Evolutionary conservation across 1,140 invertebrate genomes (phyloP), one percentile per base, ranked within the genome.

Genomic region (Trichonephila inaurata): DNA sequence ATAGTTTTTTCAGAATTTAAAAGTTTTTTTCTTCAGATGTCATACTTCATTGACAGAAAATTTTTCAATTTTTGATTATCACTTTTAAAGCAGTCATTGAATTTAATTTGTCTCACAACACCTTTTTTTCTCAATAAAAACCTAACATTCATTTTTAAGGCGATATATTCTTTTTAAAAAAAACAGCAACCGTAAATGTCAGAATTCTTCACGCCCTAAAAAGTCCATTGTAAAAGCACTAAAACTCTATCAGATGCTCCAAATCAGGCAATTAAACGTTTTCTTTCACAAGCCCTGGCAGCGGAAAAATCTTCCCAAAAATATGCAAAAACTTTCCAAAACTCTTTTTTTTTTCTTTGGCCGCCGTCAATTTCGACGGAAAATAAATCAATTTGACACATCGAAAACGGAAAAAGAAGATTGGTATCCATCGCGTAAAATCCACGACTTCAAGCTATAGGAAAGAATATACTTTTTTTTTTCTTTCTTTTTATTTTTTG

Each of bases 331-430:
- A 64, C 28, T 89, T 72, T 58, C 28, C 24, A 19, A 69, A 18
- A n/a, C 12, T 44, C 28, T 72, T 18, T 77, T 77, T 77, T 77
- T 77, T 14, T 16, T 77, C 24, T 44, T 19, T n/a, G 12, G 19
- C 21, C 19, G 24, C 72, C 60, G 40, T 91, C 89, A 91, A 89
- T 89, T 62, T 28, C 69, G 77, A 61, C 89, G 58, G n/a, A 62
- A 82, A 81, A 91, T 91, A 91, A 91, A 91, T 91, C 89, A 91
- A 40, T 44, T 19, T 60, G 83, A 85, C 83, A 85, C 58, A 28
- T 58, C 72, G 89, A 91, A 91, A 69, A 62, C 12, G n/a, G 44
- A 61, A 91, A 91, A 69, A 72, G 19, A 40, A n/a, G n/a, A 51
- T 14, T 18, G n/a, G 66, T 16, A n/a, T 51, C 21, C 18, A 24